phyloP scores from a whole-genome alignment of 2,797 vertebrate genomes.

The Geotrypetes seraphini region DNA sequence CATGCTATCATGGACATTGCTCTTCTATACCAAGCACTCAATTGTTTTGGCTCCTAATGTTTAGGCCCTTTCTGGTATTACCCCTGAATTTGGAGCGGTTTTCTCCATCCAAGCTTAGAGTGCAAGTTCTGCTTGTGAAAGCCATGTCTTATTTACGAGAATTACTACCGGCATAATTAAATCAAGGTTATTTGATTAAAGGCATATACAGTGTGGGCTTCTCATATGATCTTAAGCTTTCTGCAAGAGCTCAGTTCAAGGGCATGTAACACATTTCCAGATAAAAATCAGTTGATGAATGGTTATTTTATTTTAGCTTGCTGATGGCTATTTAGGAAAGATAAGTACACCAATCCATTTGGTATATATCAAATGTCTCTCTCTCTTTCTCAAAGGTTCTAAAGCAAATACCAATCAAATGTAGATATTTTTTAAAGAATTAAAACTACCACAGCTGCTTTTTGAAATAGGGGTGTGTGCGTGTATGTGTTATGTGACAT shows the following conservation, averaged over 20 bases:
- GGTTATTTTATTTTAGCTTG: background rate
- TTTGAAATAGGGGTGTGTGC: too few species aligned
- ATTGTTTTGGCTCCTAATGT: too few species aligned
- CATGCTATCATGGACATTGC: too few species aligned
- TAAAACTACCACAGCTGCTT: too few species aligned
- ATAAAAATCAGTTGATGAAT: background rate
- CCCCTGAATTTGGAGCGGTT: background rate
- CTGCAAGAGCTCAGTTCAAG: background rate
- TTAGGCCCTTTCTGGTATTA: slow-evolving; percentile 2
- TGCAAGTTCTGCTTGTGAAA: background rate
- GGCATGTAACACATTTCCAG: fast-evolving
- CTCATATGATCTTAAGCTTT: background rate
- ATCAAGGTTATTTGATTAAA: slow-evolving; percentile 12
- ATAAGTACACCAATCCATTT: background rate
- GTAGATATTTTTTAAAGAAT: background rate
- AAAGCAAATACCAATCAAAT: background rate
- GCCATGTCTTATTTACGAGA: slow-evolving; percentile 17
- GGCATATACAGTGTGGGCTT: background rate
- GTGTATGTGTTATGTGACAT: background rate
- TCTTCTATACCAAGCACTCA: too few species aligned
- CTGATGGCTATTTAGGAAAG: background rate
- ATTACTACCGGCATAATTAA: slow-evolving; percentile 4
- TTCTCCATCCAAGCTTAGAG: background rate
- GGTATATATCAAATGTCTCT: background rate
- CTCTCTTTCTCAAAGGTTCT: background rate